Percentiles rank a stretch among this genome's conserved stretches.
phyloP scores from a whole-genome alignment of 2,888 invertebrate genomes.

The Prosopocoilus inquinatus region DNA sequence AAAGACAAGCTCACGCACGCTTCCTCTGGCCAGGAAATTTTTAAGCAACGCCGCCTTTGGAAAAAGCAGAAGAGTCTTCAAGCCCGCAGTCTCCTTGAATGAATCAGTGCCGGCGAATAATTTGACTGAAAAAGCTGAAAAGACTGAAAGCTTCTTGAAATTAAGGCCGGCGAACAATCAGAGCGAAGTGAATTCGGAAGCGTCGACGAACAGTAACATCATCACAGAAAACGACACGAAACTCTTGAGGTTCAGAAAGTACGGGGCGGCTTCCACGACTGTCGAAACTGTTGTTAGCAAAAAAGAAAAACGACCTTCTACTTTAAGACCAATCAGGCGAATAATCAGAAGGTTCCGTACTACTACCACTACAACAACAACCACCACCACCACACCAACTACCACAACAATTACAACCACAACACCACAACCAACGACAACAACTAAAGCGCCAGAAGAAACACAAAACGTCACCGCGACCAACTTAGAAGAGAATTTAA shows the following conservation, averaged over 20 bases:
- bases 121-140: background rate
- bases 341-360: constrained; percentile 22
- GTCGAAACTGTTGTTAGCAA: background rate
- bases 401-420: background rate
- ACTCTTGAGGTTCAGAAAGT: too few species aligned
- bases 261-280: background rate
- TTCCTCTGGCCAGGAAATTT: constrained; percentile 26
- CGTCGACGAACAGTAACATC: too few species aligned
- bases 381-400: too few species aligned
- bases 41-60: constrained; percentile 20
- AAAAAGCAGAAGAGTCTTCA: constrained; percentile 17
- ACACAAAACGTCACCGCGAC: constrained; percentile 1
- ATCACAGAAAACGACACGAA: too few species aligned
- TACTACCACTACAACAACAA: constrained; percentile 5
- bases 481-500: constrained; percentile 7
- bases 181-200: too few species aligned
- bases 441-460: constrained; percentile 4
- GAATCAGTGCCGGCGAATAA: too few species aligned
- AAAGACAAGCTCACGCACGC: constrained; percentile 27
- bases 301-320: background rate
- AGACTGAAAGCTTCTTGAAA: background rate
- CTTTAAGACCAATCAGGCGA: constrained; percentile 8
- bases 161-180: too few species aligned
- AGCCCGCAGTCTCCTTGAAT: background rate
- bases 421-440: background rate